phyloP scores from a whole-genome alignment of 2,888 invertebrate genomes.

The Heliconius cydno region DNA sequence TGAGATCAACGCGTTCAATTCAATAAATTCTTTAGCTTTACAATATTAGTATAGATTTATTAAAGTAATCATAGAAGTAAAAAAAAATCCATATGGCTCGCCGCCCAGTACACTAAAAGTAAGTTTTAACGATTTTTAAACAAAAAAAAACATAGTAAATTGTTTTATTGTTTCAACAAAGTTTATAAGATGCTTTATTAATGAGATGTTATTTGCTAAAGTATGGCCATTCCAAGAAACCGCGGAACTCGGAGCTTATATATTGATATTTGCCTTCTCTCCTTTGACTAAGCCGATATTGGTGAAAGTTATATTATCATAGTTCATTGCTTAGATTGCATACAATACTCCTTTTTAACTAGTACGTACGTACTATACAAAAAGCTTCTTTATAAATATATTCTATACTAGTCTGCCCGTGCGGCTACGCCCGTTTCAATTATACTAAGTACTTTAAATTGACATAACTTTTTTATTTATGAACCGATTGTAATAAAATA shows the following conservation, averaged over 20 bases:
- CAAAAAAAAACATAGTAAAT: neutral
- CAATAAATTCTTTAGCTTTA: neutral
- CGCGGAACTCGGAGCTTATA: too few relatives aligned
- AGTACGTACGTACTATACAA: neutral
- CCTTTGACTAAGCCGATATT: neutral
- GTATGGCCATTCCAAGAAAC: neutral
- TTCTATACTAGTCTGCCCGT: too few relatives aligned
- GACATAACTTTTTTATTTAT: too few relatives aligned
- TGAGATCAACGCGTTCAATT: neutral
- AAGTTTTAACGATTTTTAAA: neutral
- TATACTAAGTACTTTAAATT: too few relatives aligned
- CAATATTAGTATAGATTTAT: neutral
- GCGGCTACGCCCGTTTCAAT: too few relatives aligned
- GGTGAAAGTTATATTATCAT: neutral
- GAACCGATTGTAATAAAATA: too few relatives aligned
- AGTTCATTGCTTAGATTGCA: neutral
- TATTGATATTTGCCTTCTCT: neutral
- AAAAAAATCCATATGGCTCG: neutral
- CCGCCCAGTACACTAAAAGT: neutral
- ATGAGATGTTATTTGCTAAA: neutral
- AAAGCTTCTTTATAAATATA: neutral
- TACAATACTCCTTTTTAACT: neutral
- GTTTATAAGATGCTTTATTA: neutral
- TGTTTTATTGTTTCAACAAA: too few relatives aligned
- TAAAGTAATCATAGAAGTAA: too few relatives aligned